Conservation (phyloP, 2,113 vertebrate species). For the Zeus faber region DNA sequence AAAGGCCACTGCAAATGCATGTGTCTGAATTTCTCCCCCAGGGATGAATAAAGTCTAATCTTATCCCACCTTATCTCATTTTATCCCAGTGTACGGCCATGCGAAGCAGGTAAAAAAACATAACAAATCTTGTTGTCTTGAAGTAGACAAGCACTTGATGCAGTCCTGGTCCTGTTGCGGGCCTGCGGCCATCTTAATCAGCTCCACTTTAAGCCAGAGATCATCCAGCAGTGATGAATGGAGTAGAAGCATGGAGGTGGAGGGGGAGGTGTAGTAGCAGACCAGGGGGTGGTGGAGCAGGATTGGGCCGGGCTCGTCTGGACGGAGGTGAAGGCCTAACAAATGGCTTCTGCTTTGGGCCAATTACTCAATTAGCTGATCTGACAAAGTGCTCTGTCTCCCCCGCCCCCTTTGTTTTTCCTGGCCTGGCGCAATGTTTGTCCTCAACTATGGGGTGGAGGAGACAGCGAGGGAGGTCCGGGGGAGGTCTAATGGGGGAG, state of each 20-base stretch:
- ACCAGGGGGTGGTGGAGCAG: constrained; percentile 54
- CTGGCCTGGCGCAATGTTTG: too few species aligned
- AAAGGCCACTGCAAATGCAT: too few species aligned
- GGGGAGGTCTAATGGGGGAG: not conserved
- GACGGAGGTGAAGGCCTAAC: constrained; percentile 54
- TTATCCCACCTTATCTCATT: too few species aligned
- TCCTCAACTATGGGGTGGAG: too few species aligned
- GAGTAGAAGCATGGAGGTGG: constrained; percentile 3
- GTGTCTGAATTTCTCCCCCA: too few species aligned
- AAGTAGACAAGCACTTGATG: too few species aligned
- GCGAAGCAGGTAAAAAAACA: too few species aligned
- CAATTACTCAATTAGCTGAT: constrained; percentile 74
- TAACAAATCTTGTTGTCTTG: too few species aligned
- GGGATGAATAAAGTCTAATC: too few species aligned
- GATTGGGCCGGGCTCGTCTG: constrained; percentile 31
- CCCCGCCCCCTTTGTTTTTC: constrained; percentile 2
- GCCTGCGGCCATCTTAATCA: constrained; percentile 54
- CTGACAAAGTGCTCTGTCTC: constrained; percentile 68
- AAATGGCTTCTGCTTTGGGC: constrained; percentile 66
- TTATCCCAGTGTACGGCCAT: too few species aligned
- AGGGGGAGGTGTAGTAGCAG: constrained; percentile 28
- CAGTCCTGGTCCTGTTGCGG: too few species aligned
- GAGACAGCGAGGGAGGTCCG: not conserved
- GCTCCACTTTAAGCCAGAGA: constrained; percentile 55
- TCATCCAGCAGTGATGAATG: constrained; percentile 67